Evolutionary conservation across 2,113 vertebrate genomes (phyloP).

Genomic region (Lagenorhynchus albirostris): DNA sequence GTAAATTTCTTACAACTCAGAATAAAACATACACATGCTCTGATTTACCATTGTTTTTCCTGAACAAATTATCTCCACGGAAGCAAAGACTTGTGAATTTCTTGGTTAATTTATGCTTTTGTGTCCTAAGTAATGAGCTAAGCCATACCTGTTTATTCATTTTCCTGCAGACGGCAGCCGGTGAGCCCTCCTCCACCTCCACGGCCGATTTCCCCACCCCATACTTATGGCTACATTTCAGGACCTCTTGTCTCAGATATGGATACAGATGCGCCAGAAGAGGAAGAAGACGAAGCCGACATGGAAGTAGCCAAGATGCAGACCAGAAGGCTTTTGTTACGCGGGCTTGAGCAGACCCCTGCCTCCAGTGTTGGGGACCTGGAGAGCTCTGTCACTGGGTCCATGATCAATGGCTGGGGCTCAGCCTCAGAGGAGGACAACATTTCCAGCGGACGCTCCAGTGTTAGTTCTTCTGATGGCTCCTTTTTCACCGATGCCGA

Average conservation of each 20-base stretch:
- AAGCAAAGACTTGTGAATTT: not conserved
- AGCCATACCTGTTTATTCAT: not conserved
- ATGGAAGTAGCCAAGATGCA: conserved; percentile 94
- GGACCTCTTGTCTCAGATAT: conserved; percentile 93
- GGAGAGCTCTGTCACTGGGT: conserved; percentile 98
- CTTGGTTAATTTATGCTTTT: not conserved
- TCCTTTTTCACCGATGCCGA: conserved; percentile 99
- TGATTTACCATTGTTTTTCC: not conserved
- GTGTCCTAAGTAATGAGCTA: not conserved
- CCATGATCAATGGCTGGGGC: conserved; percentile 99
- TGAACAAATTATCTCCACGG: not conserved
- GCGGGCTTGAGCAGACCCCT: conserved; percentile 96
- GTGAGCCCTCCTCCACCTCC: conserved; percentile 95
- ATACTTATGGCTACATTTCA: conserved; percentile 97
- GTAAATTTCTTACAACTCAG: not conserved
- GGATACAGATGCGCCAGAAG: conserved; percentile 94
- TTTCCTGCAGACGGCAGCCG: conserved; percentile 86
- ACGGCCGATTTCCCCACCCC: conserved; percentile 92
- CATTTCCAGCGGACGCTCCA: conserved; percentile 96
- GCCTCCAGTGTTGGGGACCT: conserved; percentile 97
- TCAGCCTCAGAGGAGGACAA: conserved; percentile 98
- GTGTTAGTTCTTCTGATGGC: conserved; percentile 97
- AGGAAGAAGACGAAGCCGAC: conserved; percentile 91
- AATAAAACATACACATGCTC: not conserved
- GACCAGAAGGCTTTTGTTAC: conserved; percentile 90